Conservation (phyloP, 2,888 invertebrate genomes). For the Caenorhabditis sp. region DNA sequence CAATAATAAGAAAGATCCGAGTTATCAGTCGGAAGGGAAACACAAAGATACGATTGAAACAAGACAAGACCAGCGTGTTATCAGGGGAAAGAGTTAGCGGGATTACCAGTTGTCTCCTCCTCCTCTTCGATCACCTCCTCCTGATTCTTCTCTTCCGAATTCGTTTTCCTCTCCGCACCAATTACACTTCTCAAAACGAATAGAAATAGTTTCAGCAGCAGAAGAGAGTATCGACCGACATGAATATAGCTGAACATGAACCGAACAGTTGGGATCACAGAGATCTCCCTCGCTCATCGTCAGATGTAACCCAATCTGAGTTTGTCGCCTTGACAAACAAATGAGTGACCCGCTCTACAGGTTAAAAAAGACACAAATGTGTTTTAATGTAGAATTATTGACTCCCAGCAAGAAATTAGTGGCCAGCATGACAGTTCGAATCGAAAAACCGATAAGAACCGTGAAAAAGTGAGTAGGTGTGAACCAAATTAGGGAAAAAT, state of each 20-base stretch:
- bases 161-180: too few species aligned
- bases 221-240: slow-evolving; percentile 30
- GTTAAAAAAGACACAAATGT: slow-evolving; percentile 19
- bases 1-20: slow-evolving; percentile 52
- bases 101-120: slow-evolving; percentile 9
- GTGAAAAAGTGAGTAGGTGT: background rate
- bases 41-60: slow-evolving; percentile 29
- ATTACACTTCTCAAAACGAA: slow-evolving; percentile 27
- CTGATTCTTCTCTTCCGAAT: background rate
- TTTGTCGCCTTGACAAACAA: slow-evolving; percentile 13
- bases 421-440: too few species aligned
- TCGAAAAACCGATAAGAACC: background rate
- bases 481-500: background rate
- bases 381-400: background rate
- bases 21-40: slow-evolving; percentile 37
- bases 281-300: background rate
- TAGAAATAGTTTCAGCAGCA: slow-evolving; percentile 31
- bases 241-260: slow-evolving; percentile 16
- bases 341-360: slow-evolving; percentile 20
- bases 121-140: background rate
- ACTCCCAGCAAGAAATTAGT: background rate
- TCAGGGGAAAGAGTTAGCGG: slow-evolving; percentile 9
- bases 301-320: background rate
- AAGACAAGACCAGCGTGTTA: background rate
- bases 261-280: background rate